Evolutionary conservation across 2,113 vertebrate genomes (phyloP).

Genomic region (Dascyllus trimaculatus): DNA sequence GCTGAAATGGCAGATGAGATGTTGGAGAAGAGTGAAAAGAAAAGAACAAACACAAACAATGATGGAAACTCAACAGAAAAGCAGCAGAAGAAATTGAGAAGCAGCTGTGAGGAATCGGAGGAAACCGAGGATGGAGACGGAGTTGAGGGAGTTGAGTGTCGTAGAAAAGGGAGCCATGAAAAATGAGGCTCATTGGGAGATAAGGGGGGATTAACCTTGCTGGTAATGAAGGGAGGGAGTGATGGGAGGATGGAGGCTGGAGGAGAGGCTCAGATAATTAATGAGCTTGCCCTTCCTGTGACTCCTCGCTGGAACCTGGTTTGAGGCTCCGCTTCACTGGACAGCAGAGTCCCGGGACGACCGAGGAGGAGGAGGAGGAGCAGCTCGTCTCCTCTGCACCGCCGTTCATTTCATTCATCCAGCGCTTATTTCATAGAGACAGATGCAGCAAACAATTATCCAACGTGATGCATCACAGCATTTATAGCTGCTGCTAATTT

Average conservation of each 20-base stretch:
- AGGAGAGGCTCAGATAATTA: slow-evolving; percentile 87
- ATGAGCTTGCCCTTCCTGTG: slow-evolving; percentile 89
- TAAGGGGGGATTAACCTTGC: slow-evolving; percentile 92
- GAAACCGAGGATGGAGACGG: neutral
- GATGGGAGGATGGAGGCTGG: slow-evolving; percentile 67
- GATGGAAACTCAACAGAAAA: slow-evolving; percentile 7
- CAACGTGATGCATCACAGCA: too few species aligned
- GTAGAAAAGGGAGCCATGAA: slow-evolving; percentile 82
- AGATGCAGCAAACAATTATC: too few species aligned
- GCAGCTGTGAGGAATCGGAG: neutral
- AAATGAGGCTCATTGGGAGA: slow-evolving; percentile 87
- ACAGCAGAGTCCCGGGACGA: slow-evolving; percentile 69
- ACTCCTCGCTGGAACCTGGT: slow-evolving; percentile 75
- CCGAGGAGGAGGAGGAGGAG: slow-evolving; percentile 3
- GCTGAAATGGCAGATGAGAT: slow-evolving; percentile 43
- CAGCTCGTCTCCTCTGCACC: slow-evolving; percentile 7
- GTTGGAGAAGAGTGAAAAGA: slow-evolving; percentile 58
- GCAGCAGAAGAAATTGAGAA: slow-evolving; percentile 1
- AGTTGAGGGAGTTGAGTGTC: slow-evolving; percentile 51
- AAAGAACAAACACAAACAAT: slow-evolving; percentile 24
- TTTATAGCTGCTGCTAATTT: too few species aligned
- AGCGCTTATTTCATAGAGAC: too few species aligned
- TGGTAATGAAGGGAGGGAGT: slow-evolving; percentile 90
- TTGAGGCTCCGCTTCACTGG: slow-evolving; percentile 63
- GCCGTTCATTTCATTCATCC: neutral